phyloP scores from a whole-genome alignment of 2,888 invertebrate genomes.

The Pyralis farinalis region DNA sequence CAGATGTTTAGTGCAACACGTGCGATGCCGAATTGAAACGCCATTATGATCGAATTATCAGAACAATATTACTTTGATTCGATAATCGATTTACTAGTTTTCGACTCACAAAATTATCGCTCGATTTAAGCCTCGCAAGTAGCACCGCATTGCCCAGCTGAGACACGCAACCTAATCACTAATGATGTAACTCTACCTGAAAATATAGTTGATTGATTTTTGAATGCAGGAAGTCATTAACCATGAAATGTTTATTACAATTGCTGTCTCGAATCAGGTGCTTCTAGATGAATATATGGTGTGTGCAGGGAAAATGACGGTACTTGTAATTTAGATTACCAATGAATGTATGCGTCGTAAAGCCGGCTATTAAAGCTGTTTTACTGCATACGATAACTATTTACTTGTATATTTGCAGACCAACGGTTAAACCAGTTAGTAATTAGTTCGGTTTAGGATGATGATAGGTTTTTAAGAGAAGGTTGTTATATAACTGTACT shows the following conservation, averaged over 20 bases:
- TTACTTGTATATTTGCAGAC: constrained; percentile 8
- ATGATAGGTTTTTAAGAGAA: too few relatives aligned
- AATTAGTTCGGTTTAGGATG: constrained; percentile 8
- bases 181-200: constrained; percentile 47
- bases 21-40: too few relatives aligned
- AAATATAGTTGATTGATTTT: constrained; percentile 53
- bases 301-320: constrained; percentile 26
- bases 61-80: too few relatives aligned
- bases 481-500: too few relatives aligned
- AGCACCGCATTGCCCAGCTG: neutral
- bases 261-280: constrained; percentile 15
- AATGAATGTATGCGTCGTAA: constrained; percentile 31
- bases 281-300: constrained; percentile 13
- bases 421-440: constrained; percentile 4
- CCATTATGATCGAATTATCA: too few relatives aligned
- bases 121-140: too few relatives aligned
- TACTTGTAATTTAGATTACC: constrained; percentile 42
- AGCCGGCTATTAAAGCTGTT: constrained; percentile 20
- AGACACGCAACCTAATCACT: constrained; percentile 25
- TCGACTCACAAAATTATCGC: too few relatives aligned
- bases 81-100: too few relatives aligned
- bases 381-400: constrained; percentile 20
- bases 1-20: too few relatives aligned
- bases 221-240: constrained; percentile 47
- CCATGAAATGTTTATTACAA: constrained; percentile 25